These are phyloP conservation scores for Silurus meridionalis DNA, from an alignment of 2,113 vertebrate genomes.

Conservation along the genomic window DNA sequence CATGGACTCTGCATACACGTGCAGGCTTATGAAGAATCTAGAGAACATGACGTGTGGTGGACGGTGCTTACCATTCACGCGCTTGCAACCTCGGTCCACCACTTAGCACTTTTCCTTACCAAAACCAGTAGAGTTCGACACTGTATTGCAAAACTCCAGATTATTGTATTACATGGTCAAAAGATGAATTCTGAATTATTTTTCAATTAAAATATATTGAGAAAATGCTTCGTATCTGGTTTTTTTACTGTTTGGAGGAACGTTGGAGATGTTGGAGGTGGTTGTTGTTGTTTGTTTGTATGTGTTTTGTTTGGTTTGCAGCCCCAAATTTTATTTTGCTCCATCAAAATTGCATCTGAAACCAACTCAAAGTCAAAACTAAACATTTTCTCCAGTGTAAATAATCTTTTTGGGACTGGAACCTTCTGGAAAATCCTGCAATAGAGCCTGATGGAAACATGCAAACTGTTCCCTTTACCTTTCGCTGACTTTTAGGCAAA, in stretches of 20 bases:
- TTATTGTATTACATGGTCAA: slow-evolving; percentile 66
- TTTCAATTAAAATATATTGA: slow-evolving; percentile 72
- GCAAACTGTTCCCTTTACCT: not conserved
- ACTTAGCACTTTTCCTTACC: slow-evolving; percentile 74
- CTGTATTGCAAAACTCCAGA: slow-evolving; percentile 65
- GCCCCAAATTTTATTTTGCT: not conserved
- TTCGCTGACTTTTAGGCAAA: not conserved
- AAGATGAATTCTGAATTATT: slow-evolving; percentile 66
- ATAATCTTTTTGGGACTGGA: not conserved
- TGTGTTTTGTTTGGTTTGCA: not conserved
- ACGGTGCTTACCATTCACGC: slow-evolving; percentile 41
- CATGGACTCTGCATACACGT: slow-evolving; percentile 38
- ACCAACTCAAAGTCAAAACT: not conserved
- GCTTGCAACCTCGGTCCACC: slow-evolving; percentile 54
- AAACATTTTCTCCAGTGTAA: not conserved
- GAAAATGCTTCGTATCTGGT: slow-evolving; percentile 43
- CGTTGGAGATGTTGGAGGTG: not conserved
- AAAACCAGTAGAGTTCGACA: slow-evolving; percentile 64
- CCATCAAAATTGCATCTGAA: not conserved
- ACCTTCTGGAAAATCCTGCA: not conserved
- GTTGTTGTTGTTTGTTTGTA: not conserved
- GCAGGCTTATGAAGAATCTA: slow-evolving; percentile 53
- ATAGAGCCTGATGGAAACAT: not conserved
- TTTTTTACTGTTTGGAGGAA: not conserved
- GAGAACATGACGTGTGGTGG: slow-evolving; percentile 63